Evolutionary conservation across 2,113 vertebrate genomes (phyloP).

Genomic region (Erinaceus europaeus): DNA sequence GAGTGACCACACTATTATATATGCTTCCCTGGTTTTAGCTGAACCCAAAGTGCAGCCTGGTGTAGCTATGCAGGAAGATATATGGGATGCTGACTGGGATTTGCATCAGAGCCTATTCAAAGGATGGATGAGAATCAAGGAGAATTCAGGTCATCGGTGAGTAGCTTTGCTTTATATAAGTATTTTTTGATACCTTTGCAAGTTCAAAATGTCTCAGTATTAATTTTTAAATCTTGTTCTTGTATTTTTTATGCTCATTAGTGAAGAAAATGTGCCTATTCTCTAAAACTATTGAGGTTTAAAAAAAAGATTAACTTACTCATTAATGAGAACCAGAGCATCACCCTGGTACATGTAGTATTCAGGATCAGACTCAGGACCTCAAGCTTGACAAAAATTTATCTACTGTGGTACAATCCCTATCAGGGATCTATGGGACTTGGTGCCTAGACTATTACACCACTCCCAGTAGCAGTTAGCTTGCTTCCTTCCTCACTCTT

Average conservation of each 20-base stretch:
- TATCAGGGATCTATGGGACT: too few species aligned
- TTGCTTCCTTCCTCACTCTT: too few species aligned
- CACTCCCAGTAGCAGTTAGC: too few species aligned
- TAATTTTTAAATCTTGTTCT: constrained; percentile 8
- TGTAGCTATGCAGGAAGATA: constrained; percentile 90
- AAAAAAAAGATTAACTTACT: too few species aligned
- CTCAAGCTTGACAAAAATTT: too few species aligned
- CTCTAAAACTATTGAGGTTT: too few species aligned
- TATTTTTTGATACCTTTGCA: constrained; percentile 4
- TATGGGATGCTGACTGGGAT: constrained; percentile 95
- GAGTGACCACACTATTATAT: neutral
- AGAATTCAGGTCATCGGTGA: constrained; percentile 88
- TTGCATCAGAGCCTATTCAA: constrained; percentile 91
- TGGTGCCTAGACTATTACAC: too few species aligned
- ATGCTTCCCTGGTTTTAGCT: constrained; percentile 77
- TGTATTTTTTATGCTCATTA: constrained; percentile 3
- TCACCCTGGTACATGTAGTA: too few species aligned
- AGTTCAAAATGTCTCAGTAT: neutral
- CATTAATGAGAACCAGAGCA: too few species aligned
- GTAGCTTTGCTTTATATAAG: constrained; percentile 55
- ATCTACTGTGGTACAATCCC: too few species aligned
- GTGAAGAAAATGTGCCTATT: neutral
- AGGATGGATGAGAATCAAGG: constrained; percentile 91
- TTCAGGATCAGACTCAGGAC: too few species aligned
- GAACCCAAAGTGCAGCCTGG: constrained; percentile 90